Evolutionary conservation across 2,797 vertebrate species (phyloP), one percentile per base, ranked within the genome.

Genomic region (Eulemur rubriventer): DNA sequence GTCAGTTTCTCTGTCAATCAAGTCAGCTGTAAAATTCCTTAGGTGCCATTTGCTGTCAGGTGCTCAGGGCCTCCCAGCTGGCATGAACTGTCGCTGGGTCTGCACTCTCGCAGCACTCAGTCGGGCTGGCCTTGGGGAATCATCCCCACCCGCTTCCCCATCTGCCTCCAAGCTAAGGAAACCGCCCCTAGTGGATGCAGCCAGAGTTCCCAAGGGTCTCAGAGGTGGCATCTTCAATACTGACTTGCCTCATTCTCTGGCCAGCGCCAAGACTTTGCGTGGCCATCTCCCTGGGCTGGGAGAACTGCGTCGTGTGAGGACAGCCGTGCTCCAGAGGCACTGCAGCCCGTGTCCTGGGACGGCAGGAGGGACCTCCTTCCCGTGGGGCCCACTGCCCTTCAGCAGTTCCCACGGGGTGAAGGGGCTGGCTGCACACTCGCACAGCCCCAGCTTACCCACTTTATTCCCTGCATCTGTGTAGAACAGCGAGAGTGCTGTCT

Each of bases 391-490:
- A 10, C 50, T 69, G 81, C 55, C 35, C 33, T 48, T 30, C 33
- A 65, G 17, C 14, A 28, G 46, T 41, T 82, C 69, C 28, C 28
- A n/a, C 3, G 24, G 65, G 73, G 30, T 6, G 0, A 52, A 48
- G 28, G 38, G 26, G n/a, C 26, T 35, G 11, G 50, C 7, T 33
- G 69, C 70, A 81, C 22, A 33, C 24, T 9, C 16, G 38, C 35
- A 24, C 2, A 4, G 30, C 24, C 24, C 41, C 35, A 1, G 38
- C 98, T 13, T 97, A 99, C 98, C 99, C 59, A 98, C 94, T 1
- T 88, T 97, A 84, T 98, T 98, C 69, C 98, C 98, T 10, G 98
- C 97, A 43, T 98, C 98, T 18, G 96, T 98, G 93, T 98, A 98
- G 98, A 99, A 99, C 7, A 98, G 93, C 9, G 97, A 98, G 38